A percentile compares a stretch with the other conserved stretches of the same genome.
phyloP scores from a whole-genome alignment of 2,888 invertebrate genomes.

The Arge pagana region DNA sequence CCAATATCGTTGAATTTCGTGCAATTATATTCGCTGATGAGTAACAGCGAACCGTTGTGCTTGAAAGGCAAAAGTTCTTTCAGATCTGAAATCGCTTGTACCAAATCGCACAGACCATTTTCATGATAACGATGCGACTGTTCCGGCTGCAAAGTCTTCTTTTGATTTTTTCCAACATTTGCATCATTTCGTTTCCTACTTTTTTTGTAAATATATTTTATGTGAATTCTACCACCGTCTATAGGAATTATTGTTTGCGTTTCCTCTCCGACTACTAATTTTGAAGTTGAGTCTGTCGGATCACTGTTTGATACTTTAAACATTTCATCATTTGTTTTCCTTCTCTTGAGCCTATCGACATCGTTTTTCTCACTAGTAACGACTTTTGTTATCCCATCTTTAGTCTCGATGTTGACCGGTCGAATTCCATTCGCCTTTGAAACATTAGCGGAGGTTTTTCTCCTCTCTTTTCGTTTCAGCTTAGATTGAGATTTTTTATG shows the following conservation, averaged over 20 bases:
- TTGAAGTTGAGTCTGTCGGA: background rate
- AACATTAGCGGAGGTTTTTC: no score
- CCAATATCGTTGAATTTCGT: slow-evolving; percentile 39
- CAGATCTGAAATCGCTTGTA: slow-evolving; percentile 32
- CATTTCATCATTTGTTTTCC: background rate
- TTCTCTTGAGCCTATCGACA: background rate
- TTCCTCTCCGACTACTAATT: background rate
- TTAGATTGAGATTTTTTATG: no score
- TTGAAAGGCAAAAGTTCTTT: slow-evolving; percentile 29
- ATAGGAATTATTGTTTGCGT: slow-evolving; percentile 26
- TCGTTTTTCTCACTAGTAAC: background rate
- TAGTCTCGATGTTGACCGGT: no score
- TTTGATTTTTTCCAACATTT: slow-evolving; percentile 23
- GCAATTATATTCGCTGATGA: slow-evolving; percentile 39
- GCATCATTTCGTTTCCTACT: slow-evolving; percentile 1
- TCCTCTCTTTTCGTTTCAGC: no score
- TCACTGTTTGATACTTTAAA: background rate
- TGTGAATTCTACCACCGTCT: slow-evolving; percentile 17
- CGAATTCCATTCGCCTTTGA: no score
- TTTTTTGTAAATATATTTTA: slow-evolving; percentile 27
- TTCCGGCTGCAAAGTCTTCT: slow-evolving; percentile 15
- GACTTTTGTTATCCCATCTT: no score
- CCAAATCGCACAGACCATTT: slow-evolving; percentile 37
- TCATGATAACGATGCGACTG: background rate
- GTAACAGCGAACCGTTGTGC: slow-evolving; percentile 32